Evolutionary conservation across 37 sponge, comb jelly and placozoan species (phyloP), one percentile per base, ranked within the genome.

Genomic region (Mnemiopsis leidyi): DNA sequence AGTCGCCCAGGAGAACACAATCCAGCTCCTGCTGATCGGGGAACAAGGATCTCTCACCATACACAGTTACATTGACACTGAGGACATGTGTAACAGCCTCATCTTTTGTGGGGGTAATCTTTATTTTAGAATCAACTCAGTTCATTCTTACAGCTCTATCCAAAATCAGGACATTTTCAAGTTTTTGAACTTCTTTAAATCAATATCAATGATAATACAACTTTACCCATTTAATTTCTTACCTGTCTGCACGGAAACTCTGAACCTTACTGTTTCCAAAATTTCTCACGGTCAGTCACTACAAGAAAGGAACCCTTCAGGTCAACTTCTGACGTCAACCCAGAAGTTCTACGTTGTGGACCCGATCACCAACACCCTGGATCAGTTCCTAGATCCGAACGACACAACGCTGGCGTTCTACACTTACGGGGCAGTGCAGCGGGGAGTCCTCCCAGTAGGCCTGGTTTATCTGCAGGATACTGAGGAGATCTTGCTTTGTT

Each of bases 311-410:
- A 48, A 48, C 23, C 73, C 21, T 25, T 21, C 29, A 79, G 82
- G 82, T 29, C 21, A 33, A 29, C 82, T 79, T 9, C 82, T 79
- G 82, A 79, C 82, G 1, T 79, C 82, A 16, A 79, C 82, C 32
- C 26, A 33, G 36, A 79, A 79, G 82, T 79, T 79, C 82, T 79
- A 79, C 82, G 9, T 36, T 7, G 82, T 79, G 21, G 82, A 79
- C 82, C 82, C 82, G 5, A 35, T 79, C 32, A 79, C 35, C 1
- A 31, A 33, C 37, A 79, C 82, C 1, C 82, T 79, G 37, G 35
- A 79, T 36, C 82, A 79, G 35, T 79, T 79, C 82, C 82, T 79
- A 36, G 82, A 79, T 23, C 82, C 82, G 2, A 79, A 79, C 38
- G 82, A 79, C 38, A 79, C 35, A 23, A 33, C 37, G 3, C 82